phyloP scores from a whole-genome alignment of 2,797 vertebrate genomes.

The Chelon auratus region DNA sequence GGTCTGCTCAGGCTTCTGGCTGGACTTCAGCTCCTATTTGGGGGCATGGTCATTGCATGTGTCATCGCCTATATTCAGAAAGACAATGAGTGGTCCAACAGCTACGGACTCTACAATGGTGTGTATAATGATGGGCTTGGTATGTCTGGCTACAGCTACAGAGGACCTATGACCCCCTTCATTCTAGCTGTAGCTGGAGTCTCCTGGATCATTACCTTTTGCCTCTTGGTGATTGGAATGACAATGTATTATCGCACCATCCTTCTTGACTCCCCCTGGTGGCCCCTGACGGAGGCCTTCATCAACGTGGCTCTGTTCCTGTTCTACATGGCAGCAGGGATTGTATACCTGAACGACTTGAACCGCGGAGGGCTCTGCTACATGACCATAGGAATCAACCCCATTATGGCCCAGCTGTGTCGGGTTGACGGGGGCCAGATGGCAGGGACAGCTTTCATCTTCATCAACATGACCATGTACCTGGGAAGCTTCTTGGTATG shows the following conservation, averaged over 20 bases:
- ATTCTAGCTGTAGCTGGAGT: slow-evolving; percentile 79
- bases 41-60: slow-evolving; percentile 85
- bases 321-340: slow-evolving; percentile 85
- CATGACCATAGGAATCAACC: slow-evolving; percentile 78
- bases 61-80: slow-evolving; percentile 86
- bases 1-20: slow-evolving; percentile 84
- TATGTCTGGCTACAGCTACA: slow-evolving; percentile 80
- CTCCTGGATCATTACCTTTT: slow-evolving; percentile 82
- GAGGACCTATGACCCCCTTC: slow-evolving; percentile 86
- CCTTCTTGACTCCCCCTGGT: slow-evolving; percentile 86
- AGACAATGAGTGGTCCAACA: slow-evolving; percentile 85
- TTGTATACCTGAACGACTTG: slow-evolving; percentile 86
- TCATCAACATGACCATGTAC: slow-evolving; percentile 82
- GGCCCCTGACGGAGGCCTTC: slow-evolving; percentile 85
- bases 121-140: slow-evolving; percentile 69
- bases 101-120: slow-evolving; percentile 73
- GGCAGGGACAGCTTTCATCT: slow-evolving; percentile 84
- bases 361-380: slow-evolving; percentile 87
- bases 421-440: slow-evolving; percentile 84
- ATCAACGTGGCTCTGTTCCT: slow-evolving; percentile 83
- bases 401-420: slow-evolving; percentile 79
- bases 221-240: slow-evolving; percentile 81
- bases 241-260: slow-evolving; percentile 87
- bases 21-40: slow-evolving; percentile 85
- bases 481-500: slow-evolving; percentile 80